These are phyloP conservation scores for Melinaea menophilus DNA, from an alignment of 2,888 invertebrate species.

Conservation along the genomic window DNA sequence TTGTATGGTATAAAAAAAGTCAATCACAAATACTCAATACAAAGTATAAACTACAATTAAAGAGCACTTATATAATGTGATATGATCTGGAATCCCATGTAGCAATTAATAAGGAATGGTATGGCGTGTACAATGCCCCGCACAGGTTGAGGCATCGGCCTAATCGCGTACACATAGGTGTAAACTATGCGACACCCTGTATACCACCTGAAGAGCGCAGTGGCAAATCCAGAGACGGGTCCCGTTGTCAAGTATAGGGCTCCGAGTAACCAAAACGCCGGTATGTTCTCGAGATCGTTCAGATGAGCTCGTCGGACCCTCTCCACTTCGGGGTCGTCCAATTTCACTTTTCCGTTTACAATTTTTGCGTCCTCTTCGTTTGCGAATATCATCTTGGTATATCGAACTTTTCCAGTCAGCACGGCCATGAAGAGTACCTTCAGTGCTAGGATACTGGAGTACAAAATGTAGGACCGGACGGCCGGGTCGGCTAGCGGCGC, in stretches of 20 bases:
- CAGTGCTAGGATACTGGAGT: slow-evolving; percentile 57
- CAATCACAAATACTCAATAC: too few species aligned
- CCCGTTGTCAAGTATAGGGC: slow-evolving; percentile 74
- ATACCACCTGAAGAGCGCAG: slow-evolving; percentile 54
- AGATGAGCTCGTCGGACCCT: slow-evolving; percentile 77
- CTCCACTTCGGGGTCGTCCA: slow-evolving; percentile 61
- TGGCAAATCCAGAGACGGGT: slow-evolving; percentile 48
- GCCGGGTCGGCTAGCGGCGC: slow-evolving; percentile 20
- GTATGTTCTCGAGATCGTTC: slow-evolving; percentile 85
- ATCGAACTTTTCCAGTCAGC: slow-evolving; percentile 49
- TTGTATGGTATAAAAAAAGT: too few species aligned
- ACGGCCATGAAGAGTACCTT: slow-evolving; percentile 48
- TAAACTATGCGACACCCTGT: slow-evolving; percentile 73
- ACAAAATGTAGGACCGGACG: slow-evolving; percentile 57
- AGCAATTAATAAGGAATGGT: slow-evolving; percentile 48
- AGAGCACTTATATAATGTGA: slow-evolving; percentile 67
- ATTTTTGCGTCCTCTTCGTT: slow-evolving; percentile 58
- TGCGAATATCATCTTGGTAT: slow-evolving; percentile 49
- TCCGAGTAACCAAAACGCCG: slow-evolving; percentile 75
- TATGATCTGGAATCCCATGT: slow-evolving; percentile 55
- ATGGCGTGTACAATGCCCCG: slow-evolving; percentile 51
- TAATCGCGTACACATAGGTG: slow-evolving; percentile 80
- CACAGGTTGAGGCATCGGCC: slow-evolving; percentile 79
- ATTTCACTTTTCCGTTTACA: slow-evolving; percentile 42
- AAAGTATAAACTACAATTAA: slow-evolving; percentile 27